Evolutionary conservation across 2,113 vertebrate species (phyloP).

Genomic region (Ceyx cyanopectus): DNA sequence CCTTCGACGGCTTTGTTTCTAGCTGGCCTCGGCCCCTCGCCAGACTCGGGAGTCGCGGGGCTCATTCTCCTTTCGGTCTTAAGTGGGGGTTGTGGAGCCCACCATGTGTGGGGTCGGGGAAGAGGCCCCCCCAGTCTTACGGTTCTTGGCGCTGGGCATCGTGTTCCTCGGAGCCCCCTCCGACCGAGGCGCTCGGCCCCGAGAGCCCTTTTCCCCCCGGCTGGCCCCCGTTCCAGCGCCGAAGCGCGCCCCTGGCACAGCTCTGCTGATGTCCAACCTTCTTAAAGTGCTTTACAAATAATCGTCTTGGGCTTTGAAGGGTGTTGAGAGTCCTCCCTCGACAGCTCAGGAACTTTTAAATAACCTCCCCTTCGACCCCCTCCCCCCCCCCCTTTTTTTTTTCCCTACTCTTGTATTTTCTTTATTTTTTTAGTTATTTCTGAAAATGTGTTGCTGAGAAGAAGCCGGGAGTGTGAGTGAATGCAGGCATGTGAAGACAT

Average conservation of each 20-base stretch:
- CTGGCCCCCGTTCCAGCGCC: background rate
- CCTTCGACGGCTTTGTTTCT: constrained; percentile 37
- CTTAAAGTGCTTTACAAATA: background rate
- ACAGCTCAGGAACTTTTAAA: constrained; percentile 21
- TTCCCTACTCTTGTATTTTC: background rate
- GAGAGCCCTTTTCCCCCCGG: background rate
- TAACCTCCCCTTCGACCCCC: background rate
- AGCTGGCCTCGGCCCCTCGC: background rate
- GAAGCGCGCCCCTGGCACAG: background rate
- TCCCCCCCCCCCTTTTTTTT: accelerated
- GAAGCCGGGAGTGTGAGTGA: background rate
- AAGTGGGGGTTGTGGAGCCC: background rate
- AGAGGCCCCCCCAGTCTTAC: accelerated
- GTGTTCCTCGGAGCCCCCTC: no score
- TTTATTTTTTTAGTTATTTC: background rate
- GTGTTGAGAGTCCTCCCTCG: background rate
- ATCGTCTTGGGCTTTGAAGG: background rate
- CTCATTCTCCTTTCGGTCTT: background rate
- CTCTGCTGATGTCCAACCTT: accelerated
- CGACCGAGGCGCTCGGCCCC: accelerated
- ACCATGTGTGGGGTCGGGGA: background rate
- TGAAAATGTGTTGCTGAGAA: background rate
- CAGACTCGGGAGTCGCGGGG: background rate
- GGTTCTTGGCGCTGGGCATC: background rate
- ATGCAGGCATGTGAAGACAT: background rate